Conservation (phyloP, 1,140 invertebrate genomes). For the Pseudobourletiella spinata region DNA sequence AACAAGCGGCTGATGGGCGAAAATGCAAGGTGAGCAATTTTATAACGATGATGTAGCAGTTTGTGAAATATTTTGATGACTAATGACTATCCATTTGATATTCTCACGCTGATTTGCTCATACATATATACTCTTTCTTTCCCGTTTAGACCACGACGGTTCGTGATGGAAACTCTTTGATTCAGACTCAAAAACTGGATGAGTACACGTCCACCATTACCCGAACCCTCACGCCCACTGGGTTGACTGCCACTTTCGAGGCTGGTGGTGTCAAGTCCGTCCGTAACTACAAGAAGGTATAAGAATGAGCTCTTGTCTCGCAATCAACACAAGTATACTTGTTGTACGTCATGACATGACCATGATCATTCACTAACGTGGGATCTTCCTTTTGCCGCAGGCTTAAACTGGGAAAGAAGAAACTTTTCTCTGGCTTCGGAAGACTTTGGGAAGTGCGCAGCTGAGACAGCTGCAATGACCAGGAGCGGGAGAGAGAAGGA, state of each 20-base stretch:
- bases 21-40: conserved; percentile 56
- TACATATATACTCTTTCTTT: background rate
- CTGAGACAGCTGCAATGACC: no score
- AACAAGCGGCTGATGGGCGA: conserved; percentile 74
- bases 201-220: conserved; percentile 12
- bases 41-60: background rate
- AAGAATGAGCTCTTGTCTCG: no score
- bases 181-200: conserved; percentile 22
- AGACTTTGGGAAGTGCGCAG: no score
- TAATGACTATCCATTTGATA: background rate
- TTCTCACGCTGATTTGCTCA: background rate
- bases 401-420: no score
- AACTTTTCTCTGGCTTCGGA: no score
- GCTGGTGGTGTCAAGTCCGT: background rate
- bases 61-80: no score
- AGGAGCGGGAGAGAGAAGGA: no score
- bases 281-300: conserved; percentile 10
- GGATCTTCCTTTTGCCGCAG: no score
- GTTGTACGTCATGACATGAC: no score
- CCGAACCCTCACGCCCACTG: conserved; percentile 22
- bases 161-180: conserved; percentile 21
- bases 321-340: no score
- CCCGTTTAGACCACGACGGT: background rate
- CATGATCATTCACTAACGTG: no score
- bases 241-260: conserved; percentile 9